phyloP scores from a whole-genome alignment of 2,113 vertebrate species.

The Cebidichthys violaceus region DNA sequence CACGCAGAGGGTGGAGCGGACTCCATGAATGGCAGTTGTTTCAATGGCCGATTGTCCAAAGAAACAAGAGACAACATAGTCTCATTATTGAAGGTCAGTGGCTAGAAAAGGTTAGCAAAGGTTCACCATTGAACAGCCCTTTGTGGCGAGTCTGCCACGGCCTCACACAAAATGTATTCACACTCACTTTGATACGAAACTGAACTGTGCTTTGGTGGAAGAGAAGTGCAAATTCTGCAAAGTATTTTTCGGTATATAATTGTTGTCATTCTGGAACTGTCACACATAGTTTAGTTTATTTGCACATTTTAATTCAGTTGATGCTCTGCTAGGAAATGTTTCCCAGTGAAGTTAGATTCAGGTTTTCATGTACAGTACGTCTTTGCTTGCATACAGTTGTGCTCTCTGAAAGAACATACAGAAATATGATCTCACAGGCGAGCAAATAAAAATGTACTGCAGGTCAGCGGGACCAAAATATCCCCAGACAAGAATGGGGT shows the following conservation, averaged over 20 bases:
- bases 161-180: constrained; percentile 71
- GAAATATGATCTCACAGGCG: constrained; percentile 29
- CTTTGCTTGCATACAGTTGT: background rate
- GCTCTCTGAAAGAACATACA: background rate
- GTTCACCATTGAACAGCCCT: constrained; percentile 78
- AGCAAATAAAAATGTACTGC: constrained; percentile 31
- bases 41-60: constrained; percentile 82
- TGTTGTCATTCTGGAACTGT: constrained; percentile 63
- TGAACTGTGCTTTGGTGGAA: constrained; percentile 54
- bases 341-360: background rate
- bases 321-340: background rate
- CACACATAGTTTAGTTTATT: constrained; percentile 40
- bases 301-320: constrained; percentile 35
- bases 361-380: background rate
- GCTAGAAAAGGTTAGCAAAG: constrained; percentile 81
- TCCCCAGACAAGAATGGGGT: constrained; percentile 37
- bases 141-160: constrained; percentile 65
- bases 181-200: constrained; percentile 64
- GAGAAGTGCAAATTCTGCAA: constrained; percentile 68
- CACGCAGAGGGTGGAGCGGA: constrained; percentile 67
- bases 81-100: constrained; percentile 83
- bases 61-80: constrained; percentile 84
- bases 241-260: constrained; percentile 36
- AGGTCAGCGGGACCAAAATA: constrained; percentile 19
- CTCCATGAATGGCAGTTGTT: constrained; percentile 80